Conservation (phyloP, 2,113 vertebrate genomes). For the Danionella cerebrum region DNA sequence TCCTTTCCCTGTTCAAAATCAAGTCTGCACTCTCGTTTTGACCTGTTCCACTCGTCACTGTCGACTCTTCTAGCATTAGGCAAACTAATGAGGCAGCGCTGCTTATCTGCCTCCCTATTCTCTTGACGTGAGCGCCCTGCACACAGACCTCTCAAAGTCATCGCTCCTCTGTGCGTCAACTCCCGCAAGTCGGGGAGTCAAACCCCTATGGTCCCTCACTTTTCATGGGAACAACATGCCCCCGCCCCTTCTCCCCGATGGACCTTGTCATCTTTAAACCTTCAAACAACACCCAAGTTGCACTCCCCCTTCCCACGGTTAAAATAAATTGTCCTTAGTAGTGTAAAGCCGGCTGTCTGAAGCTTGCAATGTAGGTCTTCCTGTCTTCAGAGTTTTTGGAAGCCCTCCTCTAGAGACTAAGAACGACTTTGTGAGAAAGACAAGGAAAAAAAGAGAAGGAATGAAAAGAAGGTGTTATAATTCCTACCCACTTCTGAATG, state of each 20-base stretch:
- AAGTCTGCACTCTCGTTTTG: background rate
- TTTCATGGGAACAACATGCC: constrained; percentile 43
- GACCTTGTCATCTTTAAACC: constrained; percentile 66
- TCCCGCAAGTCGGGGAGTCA: constrained; percentile 20
- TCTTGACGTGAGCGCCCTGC: constrained; percentile 25
- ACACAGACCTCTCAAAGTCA: constrained; percentile 16
- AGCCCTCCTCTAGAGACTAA: constrained; percentile 42
- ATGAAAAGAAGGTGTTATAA: constrained; percentile 42
- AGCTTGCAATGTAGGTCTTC: constrained; percentile 56
- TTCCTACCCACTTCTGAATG: constrained; percentile 45
- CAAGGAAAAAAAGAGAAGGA: background rate
- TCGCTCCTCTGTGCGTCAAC: constrained; percentile 30
- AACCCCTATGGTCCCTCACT: constrained; percentile 20
- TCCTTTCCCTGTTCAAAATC: constrained; percentile 11
- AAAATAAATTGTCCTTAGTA: constrained; percentile 67
- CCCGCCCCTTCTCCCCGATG: constrained; percentile 10
- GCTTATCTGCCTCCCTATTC: constrained; percentile 30
- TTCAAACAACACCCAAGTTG: constrained; percentile 64
- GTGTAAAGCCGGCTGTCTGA: constrained; percentile 60
- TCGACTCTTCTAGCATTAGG: constrained; percentile 38
- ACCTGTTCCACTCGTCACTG: constrained; percentile 25
- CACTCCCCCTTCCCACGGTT: constrained; percentile 55
- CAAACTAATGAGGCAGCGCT: constrained; percentile 38
- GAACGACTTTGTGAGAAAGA: constrained; percentile 7
- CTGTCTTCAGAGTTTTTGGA: constrained; percentile 59